Percentiles rank a stretch among this genome's conserved stretches.
Evolutionary conservation across 2,113 vertebrate genomes (phyloP).

Genomic region (Marmota flaviventris): DNA sequence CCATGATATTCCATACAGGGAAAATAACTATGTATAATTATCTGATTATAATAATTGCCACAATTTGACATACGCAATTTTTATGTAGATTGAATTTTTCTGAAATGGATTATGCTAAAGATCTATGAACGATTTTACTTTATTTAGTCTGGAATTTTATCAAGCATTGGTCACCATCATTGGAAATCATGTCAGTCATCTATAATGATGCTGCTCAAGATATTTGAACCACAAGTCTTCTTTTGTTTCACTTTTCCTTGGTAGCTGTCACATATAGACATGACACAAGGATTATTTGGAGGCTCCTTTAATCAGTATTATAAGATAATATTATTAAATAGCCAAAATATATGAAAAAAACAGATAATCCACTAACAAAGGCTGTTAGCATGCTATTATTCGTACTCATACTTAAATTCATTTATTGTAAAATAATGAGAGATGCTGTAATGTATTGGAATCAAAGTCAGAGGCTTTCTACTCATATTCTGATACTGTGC

Average conservation of each 20-base stretch:
- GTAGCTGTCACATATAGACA: not conserved
- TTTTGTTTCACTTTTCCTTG: not conserved
- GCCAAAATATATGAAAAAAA: not conserved
- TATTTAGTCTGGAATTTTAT: not conserved
- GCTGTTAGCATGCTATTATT: not conserved
- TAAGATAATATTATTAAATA: not conserved
- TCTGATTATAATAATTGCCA: not conserved
- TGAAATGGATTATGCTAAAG: not conserved
- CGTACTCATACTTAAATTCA: not conserved
- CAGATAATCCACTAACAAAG: not conserved
- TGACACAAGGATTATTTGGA: not conserved
- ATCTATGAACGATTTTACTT: not conserved
- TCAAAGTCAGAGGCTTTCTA: not conserved
- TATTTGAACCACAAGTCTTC: not conserved
- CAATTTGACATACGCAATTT: not conserved
- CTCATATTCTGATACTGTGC: not conserved
- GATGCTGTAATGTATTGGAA: not conserved
- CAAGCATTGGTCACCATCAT: not conserved
- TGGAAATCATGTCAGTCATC: not conserved
- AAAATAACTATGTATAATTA: constrained; percentile 8
- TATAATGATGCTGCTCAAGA: not conserved
- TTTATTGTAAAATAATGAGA: not conserved
- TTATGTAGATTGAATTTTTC: not conserved
- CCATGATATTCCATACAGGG: not conserved
- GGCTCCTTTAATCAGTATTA: not conserved